A percentile compares a stretch with the other conserved stretches of the same genome.
Evolutionary conservation across 2,797 vertebrate species (phyloP).

Genomic region (Micrastur ruficollis): DNA sequence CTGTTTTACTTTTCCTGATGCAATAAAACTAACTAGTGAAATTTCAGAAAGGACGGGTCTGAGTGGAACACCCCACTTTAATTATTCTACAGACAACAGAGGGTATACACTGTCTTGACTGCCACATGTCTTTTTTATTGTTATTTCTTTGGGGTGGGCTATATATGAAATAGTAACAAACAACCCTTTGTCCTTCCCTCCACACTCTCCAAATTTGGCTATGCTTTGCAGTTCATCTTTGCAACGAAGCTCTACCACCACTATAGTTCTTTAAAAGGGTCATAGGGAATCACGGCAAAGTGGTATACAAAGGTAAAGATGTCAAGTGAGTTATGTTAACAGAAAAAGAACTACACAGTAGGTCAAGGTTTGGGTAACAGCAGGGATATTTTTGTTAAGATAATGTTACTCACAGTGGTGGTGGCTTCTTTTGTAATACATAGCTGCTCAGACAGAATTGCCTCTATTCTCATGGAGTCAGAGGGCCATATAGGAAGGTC

Average conservation of each 20-base stretch:
- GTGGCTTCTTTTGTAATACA: constrained; percentile 36
- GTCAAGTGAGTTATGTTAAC: constrained; percentile 55
- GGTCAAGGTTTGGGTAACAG: constrained; percentile 58
- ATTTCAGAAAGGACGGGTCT: not conserved
- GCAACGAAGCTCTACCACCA: not conserved
- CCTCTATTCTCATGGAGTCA: constrained; percentile 27
- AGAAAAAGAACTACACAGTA: constrained; percentile 40
- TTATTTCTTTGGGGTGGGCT: not conserved
- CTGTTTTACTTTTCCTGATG: not conserved
- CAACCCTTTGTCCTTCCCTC: not conserved
- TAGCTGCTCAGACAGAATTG: constrained; percentile 24
- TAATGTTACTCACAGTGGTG: constrained; percentile 5
- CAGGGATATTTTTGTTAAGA: constrained; percentile 48
- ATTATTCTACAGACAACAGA: not conserved
- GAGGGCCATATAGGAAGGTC: constrained; percentile 1
- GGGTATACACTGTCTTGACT: not conserved
- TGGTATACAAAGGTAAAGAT: constrained; percentile 51
- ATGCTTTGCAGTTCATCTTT: not conserved
- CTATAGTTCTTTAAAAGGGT: constrained; percentile 13
- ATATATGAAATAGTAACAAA: not conserved
- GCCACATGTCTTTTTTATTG: not conserved
- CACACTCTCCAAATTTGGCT: not conserved
- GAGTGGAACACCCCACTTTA: not conserved
- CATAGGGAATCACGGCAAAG: constrained; percentile 23
- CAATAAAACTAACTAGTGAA: not conserved